Percentiles rank a stretch among this genome's conserved stretches.
Conservation (phyloP, 2,888 invertebrate genomes). For the Cheilosia pagana region DNA sequence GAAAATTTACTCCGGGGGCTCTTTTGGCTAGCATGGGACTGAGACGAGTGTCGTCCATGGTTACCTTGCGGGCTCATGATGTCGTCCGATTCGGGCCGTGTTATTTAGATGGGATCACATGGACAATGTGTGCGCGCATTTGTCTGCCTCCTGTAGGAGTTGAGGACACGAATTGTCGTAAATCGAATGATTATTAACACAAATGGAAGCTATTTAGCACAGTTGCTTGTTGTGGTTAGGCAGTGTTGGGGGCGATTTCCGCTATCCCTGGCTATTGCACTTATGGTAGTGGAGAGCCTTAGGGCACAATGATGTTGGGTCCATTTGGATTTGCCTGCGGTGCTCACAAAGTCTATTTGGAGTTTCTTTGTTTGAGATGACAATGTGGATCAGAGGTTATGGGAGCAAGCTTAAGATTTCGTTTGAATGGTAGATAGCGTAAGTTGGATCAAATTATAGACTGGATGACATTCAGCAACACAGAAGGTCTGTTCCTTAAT, state of each 20-base stretch:
- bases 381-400: constrained; percentile 41
- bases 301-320: constrained; percentile 38
- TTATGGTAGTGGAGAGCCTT: constrained; percentile 23
- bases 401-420: constrained; percentile 27
- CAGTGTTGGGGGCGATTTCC: not conserved
- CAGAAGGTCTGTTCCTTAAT: too few species aligned
- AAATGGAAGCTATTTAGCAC: constrained; percentile 59
- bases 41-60: constrained; percentile 50
- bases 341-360: constrained; percentile 10
- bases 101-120: constrained; percentile 23
- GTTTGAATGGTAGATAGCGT: not conserved
- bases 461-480: not conserved
- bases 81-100: constrained; percentile 6
- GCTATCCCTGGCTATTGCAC: not conserved
- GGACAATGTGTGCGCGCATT: constrained; percentile 2
- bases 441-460: constrained; percentile 21
- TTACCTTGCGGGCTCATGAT: constrained; percentile 27
- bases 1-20: constrained; percentile 38
- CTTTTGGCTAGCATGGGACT: constrained; percentile 20
- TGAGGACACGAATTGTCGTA: constrained; percentile 68
- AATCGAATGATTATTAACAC: constrained; percentile 72
- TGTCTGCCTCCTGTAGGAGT: constrained; percentile 31
- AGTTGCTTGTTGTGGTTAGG: constrained; percentile 22
- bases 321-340: not conserved
- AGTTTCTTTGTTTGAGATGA: constrained; percentile 38